Base-by-base conservation (phyloP, 2,888 invertebrate species). In the Temnothorax unifasciatus region DNA sequence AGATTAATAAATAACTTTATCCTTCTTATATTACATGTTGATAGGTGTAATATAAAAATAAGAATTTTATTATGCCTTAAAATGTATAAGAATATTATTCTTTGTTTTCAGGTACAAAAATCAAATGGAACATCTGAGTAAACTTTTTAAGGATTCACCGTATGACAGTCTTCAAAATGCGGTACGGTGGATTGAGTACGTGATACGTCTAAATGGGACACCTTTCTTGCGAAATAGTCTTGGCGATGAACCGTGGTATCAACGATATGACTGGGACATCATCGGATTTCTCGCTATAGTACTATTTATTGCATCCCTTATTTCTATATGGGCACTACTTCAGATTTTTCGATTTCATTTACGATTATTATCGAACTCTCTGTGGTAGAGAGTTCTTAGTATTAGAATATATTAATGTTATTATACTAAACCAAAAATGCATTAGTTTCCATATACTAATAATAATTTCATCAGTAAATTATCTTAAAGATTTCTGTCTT, bases 151-250 rank as follows among this genome's bases (percentile, higher is more conserved):
- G 0, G 92, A 93, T 25, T 79, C 21, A 68, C 90, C 91, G 0
- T 75, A 88, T 47, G 79, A 91, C n/a, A 59, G 41, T 0, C 11
- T 91, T 29, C 71, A 92, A 6, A 61, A 89, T 47, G 87, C 90
- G 5, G 68, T 89, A 9, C 92, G 88, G 91, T 92, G 92, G 92
- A 89, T 88, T 4, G 92, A 93, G 50, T 90, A 85, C 74, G 89
- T 91, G 15, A 90, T 93, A 44, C 90, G 91, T 41, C 83, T 91
- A 61, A 90, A 90, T 81, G 92, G 91, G 4, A 84, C 88, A 0
- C 84, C 88, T 25, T 88, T 91, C 76, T 75, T 92, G 15, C 86
- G 84, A 21, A 86, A 66, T 11, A 87, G 13, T 50, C 59, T 87
- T 25, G 74, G 63, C 1, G 52, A 84, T 21, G 86, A 88, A 13